Evolutionary conservation across 2,888 invertebrate genomes (phyloP), one percentile per base, ranked within the genome.

Genomic region (Cryptus armator): DNA sequence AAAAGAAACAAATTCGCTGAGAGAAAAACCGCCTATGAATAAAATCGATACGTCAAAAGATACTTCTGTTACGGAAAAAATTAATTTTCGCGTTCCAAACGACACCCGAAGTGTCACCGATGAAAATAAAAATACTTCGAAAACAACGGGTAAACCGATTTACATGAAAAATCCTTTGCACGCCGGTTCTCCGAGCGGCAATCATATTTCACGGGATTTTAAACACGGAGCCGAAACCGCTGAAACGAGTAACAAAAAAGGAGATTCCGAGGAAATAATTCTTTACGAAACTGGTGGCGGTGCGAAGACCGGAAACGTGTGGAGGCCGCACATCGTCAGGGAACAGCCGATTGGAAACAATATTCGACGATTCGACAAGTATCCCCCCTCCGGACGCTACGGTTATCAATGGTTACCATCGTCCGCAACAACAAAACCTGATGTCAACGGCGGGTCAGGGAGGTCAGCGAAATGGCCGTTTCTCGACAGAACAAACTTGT

Each of bases 91-190:
- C 10, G 2, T 59, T 59, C 29, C 1, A n/a, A 9, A 51, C 24
- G 53, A 53, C 4, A 53, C 70, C 12, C 32, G 32, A 53, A 37
- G n/a, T 24, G n/a, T 16, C 6, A 70, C n/a, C 2, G 16, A 53
- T 16, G 16, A 53, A 4, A 70, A 7, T 10, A 37, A 51, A n/a
- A 16, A 19, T 37, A 14, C 10, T 6, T 3, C 43, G n/a, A 37
- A 24, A 3, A 7, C 14, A 51, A 51, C 19, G n/a, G 12, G 10
- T 2, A 51, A 71, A 62, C 53, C 37, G 1, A 24, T 16, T 19
- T 79, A 53, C 19, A 53, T 19, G 3, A 83, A 80, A 16, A 83
- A 80, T 59, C 62, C 79, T 64, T 64, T 79, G 9, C 51, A 44
- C 12, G 9, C 19, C 5, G 70, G 19, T n/a, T 19, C 24, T 3